Base-by-base conservation (phyloP, 2,888 invertebrate species). In the Agrochola lota region DNA sequence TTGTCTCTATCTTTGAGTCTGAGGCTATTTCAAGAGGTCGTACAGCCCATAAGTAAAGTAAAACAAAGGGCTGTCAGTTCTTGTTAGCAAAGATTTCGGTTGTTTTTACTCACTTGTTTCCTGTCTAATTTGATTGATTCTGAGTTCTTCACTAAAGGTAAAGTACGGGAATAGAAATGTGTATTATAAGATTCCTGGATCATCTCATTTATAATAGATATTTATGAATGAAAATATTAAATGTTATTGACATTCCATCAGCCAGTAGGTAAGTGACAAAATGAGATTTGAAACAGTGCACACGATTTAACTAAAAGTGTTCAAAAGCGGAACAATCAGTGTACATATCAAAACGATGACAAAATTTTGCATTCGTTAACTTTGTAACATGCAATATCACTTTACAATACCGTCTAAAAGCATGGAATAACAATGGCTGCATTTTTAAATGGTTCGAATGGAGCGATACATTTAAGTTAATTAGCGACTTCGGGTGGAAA, bases 401-500 rank as follows among this genome's bases (percentile, higher is more conserved):
- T 84, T 84, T 71, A 75, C 75, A 75, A 52, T 70, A 23, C 55
- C 26, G n/a, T 66, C 77, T 77, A 78, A 83, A 85, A 83, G 80
- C 79, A 15, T 59, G 46, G 73, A 77, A 80, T 77, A 85, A 73
- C 71, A 80, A 70, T 80, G 64, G 74, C 81, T 80, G 83, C 71
- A 85, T 85, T 86, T 88, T 88, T 81, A 83, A 88, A 82, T 84
- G 75, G 85, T 86, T 84, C 71, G 69, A 87, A 82, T 85, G 73
- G 85, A 84, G 68, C 84, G 80, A 84, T 84, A 84, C 85, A 84
- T 89, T 86, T 91, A 90, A 91, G 92, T 93, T 94, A 95, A 95
- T 95, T 95, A 95, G 93, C 78, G 91, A 91, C 89, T 91, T 92
- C 88, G 89, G 89, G 89, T 91, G 90, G 91, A 95, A 95, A 95